Base-by-base conservation (phyloP, 2,113 vertebrate genomes). In the Gadus chalcogrammus region DNA sequence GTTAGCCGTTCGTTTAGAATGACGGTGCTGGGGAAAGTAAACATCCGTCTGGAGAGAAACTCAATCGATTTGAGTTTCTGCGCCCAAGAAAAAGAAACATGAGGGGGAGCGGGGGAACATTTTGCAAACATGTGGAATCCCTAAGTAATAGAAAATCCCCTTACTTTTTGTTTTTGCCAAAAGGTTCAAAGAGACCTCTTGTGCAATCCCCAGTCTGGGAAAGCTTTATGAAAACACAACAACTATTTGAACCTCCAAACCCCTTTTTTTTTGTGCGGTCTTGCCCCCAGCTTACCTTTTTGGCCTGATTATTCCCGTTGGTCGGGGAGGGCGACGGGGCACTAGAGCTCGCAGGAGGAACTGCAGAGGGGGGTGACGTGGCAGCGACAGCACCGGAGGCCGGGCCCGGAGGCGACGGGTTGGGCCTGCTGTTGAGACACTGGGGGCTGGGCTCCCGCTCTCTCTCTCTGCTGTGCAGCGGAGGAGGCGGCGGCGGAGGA, bases 391-490 rank as follows among this genome's bases (percentile, higher is more conserved):
- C 83, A 72, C 81, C 68, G 31, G 89, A 75, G 56, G 82, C 65
- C 67, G 61, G 70, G 56, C 82, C 82, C 56, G 84, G 82, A 65
- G 85, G 79, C 28, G 79, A 76, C 56, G 74, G 53, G 42, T 69
- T 64, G 13, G 75, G 75, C 84, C 70, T 90, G 78, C 55, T 71
- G 31, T 79, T 90, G 70, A 88, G 68, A 61, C 73, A 73, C 42
- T 48, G 42, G 20, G 88, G 82, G 76, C 82, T 89, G 74, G 89
- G 86, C 66, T 91, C 92, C 69, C 65, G 80, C 70, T 92, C 91
- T 71, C 90, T 90, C 68, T 90, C 90, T 75, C 87, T 85, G 74
- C 84, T 71, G 8, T 82, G 79, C 17, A 82, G 79, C n/a, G 89
- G 79, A 78, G 42, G 42, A 48, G 42, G 42, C 8, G 9, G 42